phyloP scores from a whole-genome alignment of 1,140 invertebrate genomes.

The Geopemphigus sp. region DNA sequence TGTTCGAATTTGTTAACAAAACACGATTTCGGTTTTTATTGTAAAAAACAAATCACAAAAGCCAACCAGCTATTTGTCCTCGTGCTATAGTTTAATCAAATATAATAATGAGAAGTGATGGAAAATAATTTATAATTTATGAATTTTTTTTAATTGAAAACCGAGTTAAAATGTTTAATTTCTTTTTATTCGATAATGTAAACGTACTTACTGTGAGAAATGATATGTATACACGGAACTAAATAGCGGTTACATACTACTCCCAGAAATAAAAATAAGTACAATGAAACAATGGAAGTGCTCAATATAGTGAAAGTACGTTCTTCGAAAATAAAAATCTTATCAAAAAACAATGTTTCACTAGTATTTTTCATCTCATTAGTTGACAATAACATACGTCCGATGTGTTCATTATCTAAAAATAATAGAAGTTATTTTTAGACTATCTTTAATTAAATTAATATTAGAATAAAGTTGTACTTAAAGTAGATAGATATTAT shows the following conservation, averaged over 20 bases:
- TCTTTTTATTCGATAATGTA: background rate
- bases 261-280: conserved; percentile 61
- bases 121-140: background rate
- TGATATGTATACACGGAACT: conserved; percentile 63
- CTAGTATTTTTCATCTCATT: background rate
- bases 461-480: too few species aligned
- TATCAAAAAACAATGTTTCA: conserved; percentile 14
- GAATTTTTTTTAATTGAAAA: too few species aligned
- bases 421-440: background rate
- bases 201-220: conserved; percentile 60
- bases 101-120: background rate
- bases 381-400: background rate
- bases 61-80: background rate
- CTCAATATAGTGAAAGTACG: conserved; percentile 26
- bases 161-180: conserved; percentile 1
- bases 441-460: too few species aligned
- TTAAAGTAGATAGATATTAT: background rate
- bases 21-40: background rate
- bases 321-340: conserved; percentile 37
- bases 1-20: background rate
- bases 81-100: background rate
- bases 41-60: background rate
- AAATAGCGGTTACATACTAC: conserved; percentile 64
- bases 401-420: background rate
- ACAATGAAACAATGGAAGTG: conserved; percentile 59